Base-by-base conservation (phyloP, 2,797 vertebrate genomes). In the Fistularia tabacaria region DNA sequence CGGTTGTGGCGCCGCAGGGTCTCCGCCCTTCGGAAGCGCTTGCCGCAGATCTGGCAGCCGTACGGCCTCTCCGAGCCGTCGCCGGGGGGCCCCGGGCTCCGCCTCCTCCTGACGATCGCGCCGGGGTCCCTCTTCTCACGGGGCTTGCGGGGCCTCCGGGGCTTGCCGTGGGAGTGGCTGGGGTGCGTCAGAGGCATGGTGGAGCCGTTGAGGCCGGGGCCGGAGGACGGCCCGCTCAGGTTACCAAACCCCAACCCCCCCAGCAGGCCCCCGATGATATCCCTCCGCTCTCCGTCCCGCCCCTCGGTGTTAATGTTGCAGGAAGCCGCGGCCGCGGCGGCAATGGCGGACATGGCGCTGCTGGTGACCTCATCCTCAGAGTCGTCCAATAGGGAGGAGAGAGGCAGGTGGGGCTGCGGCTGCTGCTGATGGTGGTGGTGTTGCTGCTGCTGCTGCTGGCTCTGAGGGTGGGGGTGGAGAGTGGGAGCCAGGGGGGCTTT, bases 1-100 rank as follows among this genome's bases (percentile, higher is more conserved):
- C 95, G 88, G 61, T 93, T 93, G 36, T 98, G 95, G 0, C 95
- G 92, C 15, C 95, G 92, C 53, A 98, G 77, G 0, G 95, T 97
- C 80, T 98, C 95, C 0, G 94, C 90, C 10, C 95, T 86, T 1
- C 94, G 89, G 14, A 98, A 98, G 4, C 92, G 92, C 0, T 95
- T 92, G 0, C 94, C 92, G 3, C 95, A 98, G 1, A 90, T 71
- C 55, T 89, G 91, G 56, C 91, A 92, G 36, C 90, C 81, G 46
- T 91, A 92, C 1, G 91, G 91, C 51, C 88, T 65, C 51, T 92
- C 91, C 0, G 87, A 82, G 6, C 90, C 89, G 7, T 92, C 90
- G 0, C 88, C 88, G 0, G 81, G 83, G 1, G 86, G 82, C 0
- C 87, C 87, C 0, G 82, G 87, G 59, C 81, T 89, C 44, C 91